These are phyloP conservation scores for Phoenoteleia sp. DNA, from an alignment of 2,888 invertebrate genomes.

Conservation along the genomic window DNA sequence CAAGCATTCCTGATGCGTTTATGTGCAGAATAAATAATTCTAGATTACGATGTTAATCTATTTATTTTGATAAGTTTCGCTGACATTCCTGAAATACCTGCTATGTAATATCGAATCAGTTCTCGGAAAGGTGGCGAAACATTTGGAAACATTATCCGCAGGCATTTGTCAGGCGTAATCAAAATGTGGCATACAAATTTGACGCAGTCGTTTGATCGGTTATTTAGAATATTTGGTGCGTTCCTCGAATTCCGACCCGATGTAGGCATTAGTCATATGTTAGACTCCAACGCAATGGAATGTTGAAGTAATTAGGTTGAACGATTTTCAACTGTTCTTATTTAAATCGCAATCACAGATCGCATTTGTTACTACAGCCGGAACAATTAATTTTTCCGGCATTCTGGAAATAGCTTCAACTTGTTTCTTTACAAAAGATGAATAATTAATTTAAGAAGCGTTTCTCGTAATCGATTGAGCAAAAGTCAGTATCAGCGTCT, in stretches of 20 bases:
- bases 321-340: slow-evolving; percentile 2
- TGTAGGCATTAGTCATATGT: slow-evolving; percentile 20
- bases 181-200: slow-evolving; percentile 21
- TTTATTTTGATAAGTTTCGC: slow-evolving; percentile 42
- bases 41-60: slow-evolving; percentile 63
- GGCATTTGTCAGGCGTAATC: slow-evolving; percentile 48
- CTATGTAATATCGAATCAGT: slow-evolving; percentile 32
- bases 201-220: slow-evolving; percentile 20
- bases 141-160: slow-evolving; percentile 49
- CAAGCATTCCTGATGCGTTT: background rate
- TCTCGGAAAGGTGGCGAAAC: slow-evolving; percentile 67
- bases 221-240: slow-evolving; percentile 13
- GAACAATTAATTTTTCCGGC: slow-evolving; percentile 50
- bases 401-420: slow-evolving; percentile 41
- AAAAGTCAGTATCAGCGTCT: slow-evolving; percentile 52
- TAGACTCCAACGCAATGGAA: background rate
- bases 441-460: slow-evolving; percentile 38
- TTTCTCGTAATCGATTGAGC: slow-evolving; percentile 31
- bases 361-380: slow-evolving; percentile 7
- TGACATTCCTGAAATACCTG: slow-evolving; percentile 42
- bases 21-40: slow-evolving; percentile 44
- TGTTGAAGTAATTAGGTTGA: slow-evolving; percentile 20
- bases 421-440: background rate
- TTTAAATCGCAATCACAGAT: slow-evolving; percentile 1
- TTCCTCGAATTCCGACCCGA: slow-evolving; percentile 17